Base-by-base conservation (phyloP, 2,888 invertebrate genomes). In the Zaprionus bogoriensis region DNA sequence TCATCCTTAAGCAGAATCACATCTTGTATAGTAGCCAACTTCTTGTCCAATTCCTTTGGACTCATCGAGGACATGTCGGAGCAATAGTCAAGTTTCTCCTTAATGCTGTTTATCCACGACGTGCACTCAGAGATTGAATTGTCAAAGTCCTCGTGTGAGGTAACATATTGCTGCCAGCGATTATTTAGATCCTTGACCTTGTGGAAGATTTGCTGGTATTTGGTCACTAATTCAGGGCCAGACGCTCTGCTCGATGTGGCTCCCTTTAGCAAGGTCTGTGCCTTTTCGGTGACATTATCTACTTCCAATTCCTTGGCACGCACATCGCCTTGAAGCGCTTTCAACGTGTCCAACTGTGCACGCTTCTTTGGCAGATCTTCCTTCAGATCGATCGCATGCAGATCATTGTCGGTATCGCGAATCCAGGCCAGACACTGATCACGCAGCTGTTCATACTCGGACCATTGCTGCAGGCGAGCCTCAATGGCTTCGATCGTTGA, bases 131-230 rank as follows among this genome's bases (percentile, higher is more conserved):
- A 93, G 0, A 96, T 92, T 83, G 95, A 94, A 67, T 94, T 95
- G 51, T 97, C 94, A 84, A 97, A 97, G 83, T 97, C 96, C 92
- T 97, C 96, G 88, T 98, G 97, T 23, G 94, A 94, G 41, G 93
- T 94, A 0, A 97, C 97, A 89, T 97, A 98, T 70, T 96, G 96
- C 85, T 97, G 97, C 98, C 98, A 98, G 77, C 96, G 95, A 50
- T 94, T 94, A 22, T 96, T 96, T 20, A 98, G 91, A 86, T 98
- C 98, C 92, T 98, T 98, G 0, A 98, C 96, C 90, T 97, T 96
- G 78, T 95, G 95, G 52, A 96, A 95, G 30, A 98, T 93, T 79
- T 96, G 96, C 89, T 98, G 97, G 88, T 98, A 98, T 91, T 97
- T 97, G 2, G 96, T 94, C 7, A 96, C 96, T n/a, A 98, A 90